Conservation (phyloP, 2,888 invertebrate genomes). For the Antheraea assamensis region DNA sequence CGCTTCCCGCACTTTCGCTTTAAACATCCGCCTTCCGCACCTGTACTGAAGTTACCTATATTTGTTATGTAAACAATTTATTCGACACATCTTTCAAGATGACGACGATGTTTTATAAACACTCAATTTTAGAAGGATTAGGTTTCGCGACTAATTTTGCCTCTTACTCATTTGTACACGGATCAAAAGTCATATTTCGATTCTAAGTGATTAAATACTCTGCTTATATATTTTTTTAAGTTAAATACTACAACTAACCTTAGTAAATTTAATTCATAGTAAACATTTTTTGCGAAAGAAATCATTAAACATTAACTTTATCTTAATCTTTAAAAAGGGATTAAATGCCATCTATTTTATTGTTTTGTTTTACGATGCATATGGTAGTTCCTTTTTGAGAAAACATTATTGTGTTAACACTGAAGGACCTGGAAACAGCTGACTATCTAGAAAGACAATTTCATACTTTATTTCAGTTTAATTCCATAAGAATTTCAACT, state of each 20-base stretch:
- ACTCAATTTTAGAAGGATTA: slow-evolving; percentile 21
- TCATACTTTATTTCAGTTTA: no score
- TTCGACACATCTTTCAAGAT: slow-evolving; percentile 47
- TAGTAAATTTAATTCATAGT: no score
- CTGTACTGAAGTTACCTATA: slow-evolving; percentile 36
- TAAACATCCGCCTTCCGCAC: slow-evolving; percentile 71
- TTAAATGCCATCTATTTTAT: no score
- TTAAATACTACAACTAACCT: background rate
- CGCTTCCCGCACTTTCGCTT: slow-evolving; percentile 76
- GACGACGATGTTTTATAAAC: slow-evolving; percentile 49
- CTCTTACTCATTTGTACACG: background rate
- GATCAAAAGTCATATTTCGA: background rate
- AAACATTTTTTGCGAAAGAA: background rate
- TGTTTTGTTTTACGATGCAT: background rate
- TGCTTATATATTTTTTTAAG: no score
- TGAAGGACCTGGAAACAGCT: no score
- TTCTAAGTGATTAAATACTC: background rate
- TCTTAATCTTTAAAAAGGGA: no score
- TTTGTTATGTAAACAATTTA: slow-evolving; percentile 61
- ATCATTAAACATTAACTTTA: no score
- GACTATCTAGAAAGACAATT: no score
- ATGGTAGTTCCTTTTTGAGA: background rate
- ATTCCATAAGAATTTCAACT: no score
- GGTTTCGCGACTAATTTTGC: slow-evolving; percentile 11
- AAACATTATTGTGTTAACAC: background rate